Base-by-base conservation (phyloP, 2,888 invertebrate genomes). In the Drosophila lutescens region DNA sequence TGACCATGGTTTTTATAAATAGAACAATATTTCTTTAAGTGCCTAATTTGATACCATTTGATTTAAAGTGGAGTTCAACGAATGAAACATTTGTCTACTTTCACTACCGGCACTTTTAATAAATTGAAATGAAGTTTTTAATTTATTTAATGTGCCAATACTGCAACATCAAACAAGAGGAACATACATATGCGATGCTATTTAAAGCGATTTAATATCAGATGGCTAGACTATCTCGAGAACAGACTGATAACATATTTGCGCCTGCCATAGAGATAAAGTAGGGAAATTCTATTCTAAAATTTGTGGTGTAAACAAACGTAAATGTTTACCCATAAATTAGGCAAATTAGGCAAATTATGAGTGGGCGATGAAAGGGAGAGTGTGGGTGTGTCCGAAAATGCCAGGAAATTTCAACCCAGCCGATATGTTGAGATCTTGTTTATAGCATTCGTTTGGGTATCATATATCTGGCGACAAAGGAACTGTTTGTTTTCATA, bases 131-230 rank as follows among this genome's bases (percentile, higher is more conserved):
- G n/a, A 10, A 34, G 40, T 34, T 65, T 62, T 62, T 55, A 68
- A 66, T 66, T 68, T 68, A 69, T 68, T 68, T 55, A 69, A 55
- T 47, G 69, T 68, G 38, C 10, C 46, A 40, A 47, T 46, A 26
- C 23, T 26, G 17, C 23, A 50, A 46, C 46, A 30, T 51, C 62
- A 57, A 36, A 30, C 38, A 46, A 47, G 38, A 76, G 67, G 54
- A 30, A 30, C 30, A 30, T 50, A 77, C 70, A 74, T n/a, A 13
- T 32, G 54, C 56, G 87, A 66, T 80, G 79, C 80, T 80, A 78
- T 86, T 86, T 84, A 67, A 77, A 80, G 75, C 66, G 67, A 70
- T 78, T 86, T 83, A 65, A 26, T 80, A 86, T 78, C 85, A 70
- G 58, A 80, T 78, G 63, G 60, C 12, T 41, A 44, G 46, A 40